Conservation (phyloP, 1,140 invertebrate species). For the Oreohelix idahoensis region DNA sequence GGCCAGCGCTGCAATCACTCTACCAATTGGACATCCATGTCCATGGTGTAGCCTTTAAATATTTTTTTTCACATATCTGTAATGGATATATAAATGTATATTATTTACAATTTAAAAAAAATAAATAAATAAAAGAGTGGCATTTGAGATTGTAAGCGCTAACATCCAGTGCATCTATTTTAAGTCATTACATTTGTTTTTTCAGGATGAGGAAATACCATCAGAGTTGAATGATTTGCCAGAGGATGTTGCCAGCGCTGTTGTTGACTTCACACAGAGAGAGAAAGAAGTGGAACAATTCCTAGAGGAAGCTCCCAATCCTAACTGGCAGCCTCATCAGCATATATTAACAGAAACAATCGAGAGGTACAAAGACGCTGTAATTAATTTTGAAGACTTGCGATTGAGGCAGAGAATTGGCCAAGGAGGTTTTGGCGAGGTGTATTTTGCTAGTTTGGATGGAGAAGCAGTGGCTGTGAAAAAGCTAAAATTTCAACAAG, state of each 20-base stretch:
- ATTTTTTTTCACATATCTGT: too few species aligned
- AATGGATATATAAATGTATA: too few species aligned
- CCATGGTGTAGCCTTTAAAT: too few species aligned
- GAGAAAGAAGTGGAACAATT: not conserved
- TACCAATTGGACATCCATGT: too few species aligned
- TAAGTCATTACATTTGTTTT: not conserved
- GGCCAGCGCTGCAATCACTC: too few species aligned
- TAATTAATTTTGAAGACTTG: constrained; percentile 46
- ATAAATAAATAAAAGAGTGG: too few species aligned
- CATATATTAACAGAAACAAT: too few species aligned
- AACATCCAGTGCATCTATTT: too few species aligned
- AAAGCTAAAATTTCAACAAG: constrained; percentile 31
- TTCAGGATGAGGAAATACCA: constrained; percentile 3
- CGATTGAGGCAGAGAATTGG: constrained; percentile 47
- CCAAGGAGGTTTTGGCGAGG: constrained; percentile 46
- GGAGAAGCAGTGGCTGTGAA: constrained; percentile 44
- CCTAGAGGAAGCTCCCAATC: not conserved
- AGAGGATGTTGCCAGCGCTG: not conserved
- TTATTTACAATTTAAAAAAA: too few species aligned
- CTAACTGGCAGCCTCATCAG: too few species aligned
- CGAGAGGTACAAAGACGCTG: constrained; percentile 5
- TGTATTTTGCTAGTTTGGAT: constrained; percentile 46
- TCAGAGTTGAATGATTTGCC: not conserved
- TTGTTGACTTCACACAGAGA: not conserved
- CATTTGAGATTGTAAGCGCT: too few species aligned